Base-by-base conservation (phyloP, 1,140 invertebrate genomes). In the Homalodisca vitripennis region DNA sequence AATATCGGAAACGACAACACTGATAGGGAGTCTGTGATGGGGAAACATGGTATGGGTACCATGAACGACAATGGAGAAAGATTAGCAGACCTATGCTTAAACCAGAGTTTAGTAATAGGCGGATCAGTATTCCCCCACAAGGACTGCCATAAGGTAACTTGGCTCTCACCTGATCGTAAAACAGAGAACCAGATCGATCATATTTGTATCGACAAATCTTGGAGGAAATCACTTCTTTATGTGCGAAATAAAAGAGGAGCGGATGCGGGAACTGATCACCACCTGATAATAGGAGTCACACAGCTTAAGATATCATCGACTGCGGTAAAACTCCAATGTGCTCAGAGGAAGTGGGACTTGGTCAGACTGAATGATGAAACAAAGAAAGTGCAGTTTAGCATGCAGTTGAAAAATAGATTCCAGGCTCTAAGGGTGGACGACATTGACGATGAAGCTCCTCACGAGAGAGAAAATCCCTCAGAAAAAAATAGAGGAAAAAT, bases 31-130 rank as follows among this genome's bases (percentile, higher is more conserved):
- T 14, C 29, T 30, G 31, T 68, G n/a, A 60, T 68, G 69, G 66
- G 64, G n/a, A 55, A 32, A n/a, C 64, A 70, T 67, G 48, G 64
- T 17, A 17, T 67, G 2, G 69, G 69, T 13, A 12, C 6, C 17
- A 66, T 12, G 27, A 70, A 70, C 34, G 69, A 67, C 41, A 70
- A 70, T 34, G 69, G 69, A 17, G 53, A 53, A 31, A 31, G 47
- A 10, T 29, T 70, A 26, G 30, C 32, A 14, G 41, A 67, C 26
- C 29, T 70, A 20, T 68, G 65, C 32, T n/a, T 12, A 12, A 55
- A 29, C 1, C 20, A 55, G 68, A 63, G 29, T 13, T 22, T 62
- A 29, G 29, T 62, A 20, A 26, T 62, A 10, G 57, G 57, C 14
- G 57, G 29, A 12, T 26, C 57, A 6, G 14, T 62, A 62, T 62